Conservation (phyloP, 2,113 vertebrate genomes). For the Rhagologus leucostigma region DNA sequence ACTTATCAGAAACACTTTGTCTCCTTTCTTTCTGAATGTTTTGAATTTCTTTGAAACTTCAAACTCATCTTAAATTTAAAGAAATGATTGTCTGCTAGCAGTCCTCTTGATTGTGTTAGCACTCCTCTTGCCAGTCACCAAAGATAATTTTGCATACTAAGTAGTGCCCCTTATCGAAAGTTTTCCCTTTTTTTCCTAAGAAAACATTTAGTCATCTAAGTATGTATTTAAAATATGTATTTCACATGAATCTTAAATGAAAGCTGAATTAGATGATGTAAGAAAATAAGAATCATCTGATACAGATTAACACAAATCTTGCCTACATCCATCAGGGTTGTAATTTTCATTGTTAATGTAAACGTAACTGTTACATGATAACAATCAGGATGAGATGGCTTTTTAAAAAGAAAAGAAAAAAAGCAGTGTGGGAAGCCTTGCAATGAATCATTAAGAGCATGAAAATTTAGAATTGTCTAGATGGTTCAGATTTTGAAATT, state of each 20-base stretch:
- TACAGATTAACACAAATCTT: background rate
- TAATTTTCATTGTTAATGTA: background rate
- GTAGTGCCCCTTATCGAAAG: background rate
- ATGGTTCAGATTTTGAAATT: background rate
- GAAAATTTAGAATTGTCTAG: background rate
- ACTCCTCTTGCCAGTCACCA: background rate
- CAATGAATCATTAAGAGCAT: background rate
- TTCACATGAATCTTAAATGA: background rate
- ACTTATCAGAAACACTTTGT: background rate
- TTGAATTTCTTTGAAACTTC: background rate
- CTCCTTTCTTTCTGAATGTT: background rate
- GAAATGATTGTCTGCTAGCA: background rate
- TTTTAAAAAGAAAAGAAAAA: background rate
- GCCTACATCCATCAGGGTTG: background rate
- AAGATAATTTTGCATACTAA: background rate
- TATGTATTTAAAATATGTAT: background rate
- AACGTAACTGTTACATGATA: background rate
- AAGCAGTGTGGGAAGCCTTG: background rate
- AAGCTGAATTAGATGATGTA: background rate
- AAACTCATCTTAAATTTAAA: background rate
- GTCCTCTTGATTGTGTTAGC: background rate
- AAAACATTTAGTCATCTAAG: background rate
- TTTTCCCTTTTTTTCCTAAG: background rate
- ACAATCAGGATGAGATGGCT: background rate
- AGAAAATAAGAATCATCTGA: background rate